These are phyloP conservation scores for Melinaea menophilus DNA, from an alignment of 2,888 invertebrate species.

Conservation along the genomic window DNA sequence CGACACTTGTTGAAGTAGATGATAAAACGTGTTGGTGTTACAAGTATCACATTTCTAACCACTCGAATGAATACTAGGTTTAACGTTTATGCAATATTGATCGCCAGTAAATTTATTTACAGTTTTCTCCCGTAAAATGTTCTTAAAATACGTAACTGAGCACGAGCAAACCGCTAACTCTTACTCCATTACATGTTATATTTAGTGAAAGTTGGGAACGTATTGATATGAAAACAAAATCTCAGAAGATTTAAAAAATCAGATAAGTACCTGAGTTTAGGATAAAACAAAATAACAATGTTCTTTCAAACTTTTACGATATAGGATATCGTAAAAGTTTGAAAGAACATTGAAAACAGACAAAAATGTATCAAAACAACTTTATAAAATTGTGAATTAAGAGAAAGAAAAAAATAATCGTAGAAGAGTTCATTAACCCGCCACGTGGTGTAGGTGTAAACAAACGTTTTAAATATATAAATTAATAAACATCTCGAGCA, in stretches of 20 bases:
- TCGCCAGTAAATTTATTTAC: neutral
- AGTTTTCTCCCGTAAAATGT: slow-evolving; percentile 21
- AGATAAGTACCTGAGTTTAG: neutral
- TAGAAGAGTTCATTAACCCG: slow-evolving; percentile 55
- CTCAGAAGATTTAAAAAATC: neutral
- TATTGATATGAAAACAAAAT: slow-evolving; percentile 14
- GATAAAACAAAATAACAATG: neutral
- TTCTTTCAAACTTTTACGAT: too few relatives aligned
- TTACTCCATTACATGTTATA: slow-evolving; percentile 17
- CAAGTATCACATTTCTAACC: neutral
- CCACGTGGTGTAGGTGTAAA: slow-evolving; percentile 68
- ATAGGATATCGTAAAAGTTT: neutral
- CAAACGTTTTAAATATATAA: slow-evolving; percentile 65
- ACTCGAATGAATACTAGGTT: neutral
- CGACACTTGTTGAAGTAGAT: too few relatives aligned
- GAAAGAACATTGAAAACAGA: neutral
- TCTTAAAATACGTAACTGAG: slow-evolving; percentile 15
- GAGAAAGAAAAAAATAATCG: slow-evolving; percentile 32
- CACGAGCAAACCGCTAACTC: slow-evolving; percentile 24
- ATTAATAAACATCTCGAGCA: slow-evolving; percentile 68
- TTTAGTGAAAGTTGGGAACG: slow-evolving; percentile 21
- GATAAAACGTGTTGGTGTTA: too few relatives aligned
- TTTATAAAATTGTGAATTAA: slow-evolving; percentile 17
- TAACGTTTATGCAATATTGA: slow-evolving; percentile 1
- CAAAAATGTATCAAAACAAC: neutral